Base-by-base conservation (phyloP, 2,113 vertebrate genomes). In the Chiloscyllium plagiosum region DNA sequence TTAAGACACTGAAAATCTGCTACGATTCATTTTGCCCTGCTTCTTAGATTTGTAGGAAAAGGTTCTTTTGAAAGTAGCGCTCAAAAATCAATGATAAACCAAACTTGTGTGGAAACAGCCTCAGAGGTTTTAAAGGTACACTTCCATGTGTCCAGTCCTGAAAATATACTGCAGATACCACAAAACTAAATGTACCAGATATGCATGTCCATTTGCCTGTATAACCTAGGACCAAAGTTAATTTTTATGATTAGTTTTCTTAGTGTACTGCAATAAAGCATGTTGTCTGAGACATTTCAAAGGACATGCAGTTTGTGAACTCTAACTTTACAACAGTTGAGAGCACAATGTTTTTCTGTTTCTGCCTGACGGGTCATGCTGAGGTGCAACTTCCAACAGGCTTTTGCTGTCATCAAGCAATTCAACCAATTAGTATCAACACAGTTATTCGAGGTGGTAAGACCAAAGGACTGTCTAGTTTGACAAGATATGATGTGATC, bases 41-140 rank as follows among this genome's bases (percentile, higher is more conserved):
- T 12, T 61, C 86, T 56, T 26, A 66, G 89, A 93, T 93, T 93
- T 93, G 89, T 93, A 17, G 89, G 89, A 68, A 93, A 93, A 93
- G 61, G 19, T 66, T 93, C 61, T 61, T n/a, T 93, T 66, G 89
- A 93, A 68, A 93, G 66, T 68, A 37, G 61, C 65, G 56, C n/a
- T 93, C 61, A 22, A 33, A 17, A 61, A 93, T 37, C 33, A 19
- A 68, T 92, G n/a, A 93, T 93, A 17, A 93, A 93, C 66, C 61
- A 93, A 66, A 66, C 33, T 93, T 37, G 65, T 7, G 8, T 93
- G 89, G 87, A 92, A 92, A 65, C 87, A n/a, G 15, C 52, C 61
- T 93, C n/a, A 66, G 61, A 42, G 61, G 8, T 68, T 66, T 93
- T 42, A 93, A 93, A 66, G 66, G 89, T 42, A 68, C 61, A 66